Evolutionary conservation across 2,797 vertebrate species (phyloP).

Genomic region (Glossophaga mutica): DNA sequence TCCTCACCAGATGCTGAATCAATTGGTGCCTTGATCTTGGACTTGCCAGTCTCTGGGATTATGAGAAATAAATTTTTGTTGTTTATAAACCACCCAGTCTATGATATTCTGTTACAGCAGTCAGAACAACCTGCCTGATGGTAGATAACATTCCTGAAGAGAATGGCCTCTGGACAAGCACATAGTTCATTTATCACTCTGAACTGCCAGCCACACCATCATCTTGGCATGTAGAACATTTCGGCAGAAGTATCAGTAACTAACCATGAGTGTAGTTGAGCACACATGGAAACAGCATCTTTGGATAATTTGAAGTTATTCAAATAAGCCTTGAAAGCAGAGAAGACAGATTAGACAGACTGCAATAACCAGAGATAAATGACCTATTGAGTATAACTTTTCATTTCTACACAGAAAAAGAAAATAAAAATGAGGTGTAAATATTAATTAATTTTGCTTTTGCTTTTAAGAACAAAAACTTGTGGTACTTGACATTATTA

Average conservation of each 20-base stretch:
- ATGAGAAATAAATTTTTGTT: not conserved
- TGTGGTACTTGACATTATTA: not conserved
- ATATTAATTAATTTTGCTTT: conserved; percentile 23
- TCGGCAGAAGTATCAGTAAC: not conserved
- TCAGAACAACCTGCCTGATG: not conserved
- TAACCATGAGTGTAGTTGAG: not conserved
- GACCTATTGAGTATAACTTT: not conserved
- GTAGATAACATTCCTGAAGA: not conserved
- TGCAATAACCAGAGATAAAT: not conserved
- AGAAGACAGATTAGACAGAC: not conserved
- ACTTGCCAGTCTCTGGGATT: not conserved
- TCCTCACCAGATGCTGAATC: not conserved
- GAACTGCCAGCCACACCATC: not conserved
- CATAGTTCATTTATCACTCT: not conserved
- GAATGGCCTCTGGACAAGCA: not conserved
- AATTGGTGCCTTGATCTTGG: not conserved
- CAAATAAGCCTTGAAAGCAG: conserved; percentile 22
- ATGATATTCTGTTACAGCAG: not conserved
- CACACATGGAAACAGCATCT: not conserved
- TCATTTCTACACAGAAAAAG: not conserved
- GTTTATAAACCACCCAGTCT: not conserved
- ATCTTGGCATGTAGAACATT: not conserved
- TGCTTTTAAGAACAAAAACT: not conserved
- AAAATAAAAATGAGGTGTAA: not conserved
- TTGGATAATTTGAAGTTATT: not conserved